phyloP scores from a whole-genome alignment of 1,140 invertebrate species.

The Telenomus remus region DNA sequence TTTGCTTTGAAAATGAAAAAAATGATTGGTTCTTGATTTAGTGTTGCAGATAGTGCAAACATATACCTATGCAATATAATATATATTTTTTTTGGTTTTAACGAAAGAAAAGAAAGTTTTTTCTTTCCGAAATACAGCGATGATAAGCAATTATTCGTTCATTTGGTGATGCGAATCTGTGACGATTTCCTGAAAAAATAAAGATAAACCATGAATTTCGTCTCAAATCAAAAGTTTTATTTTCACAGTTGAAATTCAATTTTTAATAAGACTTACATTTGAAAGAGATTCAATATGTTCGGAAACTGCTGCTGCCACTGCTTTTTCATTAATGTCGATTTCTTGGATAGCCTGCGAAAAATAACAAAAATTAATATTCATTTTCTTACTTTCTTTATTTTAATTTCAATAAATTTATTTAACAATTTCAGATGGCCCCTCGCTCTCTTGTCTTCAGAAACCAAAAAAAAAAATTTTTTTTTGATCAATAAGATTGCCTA shows the following conservation, averaged over 20 bases:
- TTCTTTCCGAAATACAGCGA: conserved; percentile 74
- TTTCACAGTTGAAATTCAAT: too few relatives aligned
- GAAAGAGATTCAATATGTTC: conserved; percentile 69
- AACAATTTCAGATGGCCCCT: conserved; percentile 76
- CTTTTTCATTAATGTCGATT: conserved; percentile 72
- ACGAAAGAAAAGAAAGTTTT: conserved; percentile 73
- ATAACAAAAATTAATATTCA: too few relatives aligned
- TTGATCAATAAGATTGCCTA: conserved; percentile 62
- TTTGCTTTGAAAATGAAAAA: conserved; percentile 68
- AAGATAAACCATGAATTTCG: conserved; percentile 8
- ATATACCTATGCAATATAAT: conserved; percentile 76
- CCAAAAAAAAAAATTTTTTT: conserved; percentile 43
- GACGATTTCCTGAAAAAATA: conserved; percentile 70
- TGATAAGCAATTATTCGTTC: conserved; percentile 71
- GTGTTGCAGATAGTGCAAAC: conserved; percentile 75
- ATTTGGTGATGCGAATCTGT: conserved; percentile 71
- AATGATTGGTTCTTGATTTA: conserved; percentile 72
- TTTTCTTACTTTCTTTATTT: too few relatives aligned
- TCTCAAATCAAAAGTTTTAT: too few relatives aligned
- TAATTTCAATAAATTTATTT: background rate
- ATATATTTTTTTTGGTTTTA: conserved; percentile 73
- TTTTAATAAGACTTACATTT: conserved; percentile 67
- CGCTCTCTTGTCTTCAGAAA: conserved; percentile 67
- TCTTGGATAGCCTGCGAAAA: conserved; percentile 69
- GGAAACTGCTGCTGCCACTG: conserved; percentile 71